Conservation (phyloP, 2,113 vertebrate genomes). For the Calidris pygmaea region DNA sequence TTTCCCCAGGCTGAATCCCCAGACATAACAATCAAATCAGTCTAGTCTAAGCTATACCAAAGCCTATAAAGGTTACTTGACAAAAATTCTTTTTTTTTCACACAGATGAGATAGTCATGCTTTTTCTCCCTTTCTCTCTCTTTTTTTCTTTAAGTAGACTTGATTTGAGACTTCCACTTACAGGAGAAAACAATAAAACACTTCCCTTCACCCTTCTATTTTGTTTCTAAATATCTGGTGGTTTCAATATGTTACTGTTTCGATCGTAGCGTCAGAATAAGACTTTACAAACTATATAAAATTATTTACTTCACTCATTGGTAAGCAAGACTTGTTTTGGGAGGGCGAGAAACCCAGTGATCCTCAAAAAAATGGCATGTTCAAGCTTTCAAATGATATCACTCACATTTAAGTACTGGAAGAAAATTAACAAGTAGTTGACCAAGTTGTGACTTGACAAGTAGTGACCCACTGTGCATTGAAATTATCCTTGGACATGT, state of each 20-base stretch:
- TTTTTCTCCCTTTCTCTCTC: neutral
- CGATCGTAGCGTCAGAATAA: neutral
- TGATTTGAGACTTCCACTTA: neutral
- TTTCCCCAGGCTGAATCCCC: constrained; percentile 50
- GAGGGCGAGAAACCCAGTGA: neutral
- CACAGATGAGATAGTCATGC: neutral
- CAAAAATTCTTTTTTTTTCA: neutral
- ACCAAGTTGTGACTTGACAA: neutral
- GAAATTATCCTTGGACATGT: neutral
- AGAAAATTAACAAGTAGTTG: neutral
- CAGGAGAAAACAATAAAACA: neutral
- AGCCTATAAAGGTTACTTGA: constrained; percentile 40
- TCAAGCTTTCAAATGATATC: neutral
- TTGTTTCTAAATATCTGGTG: neutral
- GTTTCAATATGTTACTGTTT: neutral
- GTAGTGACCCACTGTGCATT: neutral
- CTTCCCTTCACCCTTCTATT: neutral
- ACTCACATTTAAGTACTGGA: neutral
- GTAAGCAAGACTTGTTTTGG: neutral
- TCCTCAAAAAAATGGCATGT: neutral
- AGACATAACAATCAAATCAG: constrained; percentile 66
- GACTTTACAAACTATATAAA: neutral
- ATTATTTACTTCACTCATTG: neutral
- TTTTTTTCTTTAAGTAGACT: neutral
- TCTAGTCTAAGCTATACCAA: constrained; percentile 33